Percentiles rank a stretch among this genome's conserved stretches.
Conservation (phyloP, 2,888 invertebrate species). For the Megamerina dolium region DNA sequence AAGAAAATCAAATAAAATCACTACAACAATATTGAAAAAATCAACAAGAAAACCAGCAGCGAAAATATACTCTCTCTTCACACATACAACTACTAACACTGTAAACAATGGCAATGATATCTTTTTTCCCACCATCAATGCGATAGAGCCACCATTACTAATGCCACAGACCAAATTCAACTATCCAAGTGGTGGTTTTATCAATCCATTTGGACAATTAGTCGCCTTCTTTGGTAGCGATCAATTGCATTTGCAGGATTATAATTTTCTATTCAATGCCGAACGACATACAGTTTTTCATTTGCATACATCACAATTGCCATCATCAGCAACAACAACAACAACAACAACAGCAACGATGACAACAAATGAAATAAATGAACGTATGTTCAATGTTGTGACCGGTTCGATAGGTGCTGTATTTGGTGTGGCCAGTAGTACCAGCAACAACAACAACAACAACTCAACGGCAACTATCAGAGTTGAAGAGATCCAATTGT, state of each 20-base stretch:
- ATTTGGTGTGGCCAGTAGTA: constrained; percentile 28
- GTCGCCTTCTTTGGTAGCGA: constrained; percentile 14
- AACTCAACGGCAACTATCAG: constrained; percentile 6
- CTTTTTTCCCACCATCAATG: neutral
- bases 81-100: no score
- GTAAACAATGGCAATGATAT: neutral
- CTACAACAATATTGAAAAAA: constrained; percentile 21
- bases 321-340: no score
- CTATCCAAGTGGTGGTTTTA: neutral
- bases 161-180: constrained; percentile 11
- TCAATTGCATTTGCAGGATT: constrained; percentile 24
- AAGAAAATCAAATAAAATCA: no score
- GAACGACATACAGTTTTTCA: constrained; percentile 39
- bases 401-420: constrained; percentile 32
- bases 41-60: neutral
- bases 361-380: constrained; percentile 10
- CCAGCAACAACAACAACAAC: constrained; percentile 5
- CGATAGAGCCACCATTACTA: neutral
- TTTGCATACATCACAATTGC: constrained; percentile 27
- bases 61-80: no score
- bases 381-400: constrained; percentile 29
- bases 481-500: constrained; percentile 33
- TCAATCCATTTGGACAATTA: constrained; percentile 15
- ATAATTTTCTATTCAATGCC: constrained; percentile 39
- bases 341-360: constrained; percentile 6